Evolutionary conservation across 1,140 invertebrate species (phyloP), one percentile per base, ranked within the genome.

Genomic region (Ooceraea biroi): DNA sequence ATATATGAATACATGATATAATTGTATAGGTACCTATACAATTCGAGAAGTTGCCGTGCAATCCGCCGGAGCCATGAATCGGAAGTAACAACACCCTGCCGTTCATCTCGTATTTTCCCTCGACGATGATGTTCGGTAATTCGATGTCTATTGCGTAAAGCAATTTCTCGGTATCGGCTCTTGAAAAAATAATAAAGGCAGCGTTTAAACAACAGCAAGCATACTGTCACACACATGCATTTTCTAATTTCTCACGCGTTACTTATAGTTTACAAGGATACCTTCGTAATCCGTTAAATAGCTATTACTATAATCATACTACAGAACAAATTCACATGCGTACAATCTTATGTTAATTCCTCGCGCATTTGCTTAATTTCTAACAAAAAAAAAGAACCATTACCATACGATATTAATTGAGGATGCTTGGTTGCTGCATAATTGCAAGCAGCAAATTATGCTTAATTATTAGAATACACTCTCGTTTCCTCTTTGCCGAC

Each of bases 41-140:
- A 76, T 96, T 94, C 1, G 95, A 96, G 17, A 96, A 95, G 89
- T 96, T 96, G 1, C 95, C 96, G n/a, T 91, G 92, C 82, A 96
- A 92, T 0, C 95, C 94, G 0, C 96, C 96, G 12, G 93, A 95
- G 22, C 96, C 96, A 48, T 94, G 93, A n/a, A 97, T 93, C 4
- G 95, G 96, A 36, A 97, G 87, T 3, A 96, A 88, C 14, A 97
- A 88, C 19, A 97, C 90, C 55, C 95, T 95, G 3, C 96, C 96
- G 88, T 96, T 95, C 1, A 97, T 91, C 0, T 95, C 94, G 85
- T 97, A 97, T 8, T 94, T 89, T 0, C 95, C 95, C n/a, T 96
- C 94, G 12, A 96, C 95, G 19, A 91, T 91, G 8, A 97, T 87
- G 85, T 95, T 92, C 0, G 96, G 95, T 4, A 97, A 85, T 17